A percentile compares a stretch with the other conserved stretches of the same genome.
Evolutionary conservation across 1,140 invertebrate genomes (phyloP).

Genomic region (Ceratosolen fusciceps): DNA sequence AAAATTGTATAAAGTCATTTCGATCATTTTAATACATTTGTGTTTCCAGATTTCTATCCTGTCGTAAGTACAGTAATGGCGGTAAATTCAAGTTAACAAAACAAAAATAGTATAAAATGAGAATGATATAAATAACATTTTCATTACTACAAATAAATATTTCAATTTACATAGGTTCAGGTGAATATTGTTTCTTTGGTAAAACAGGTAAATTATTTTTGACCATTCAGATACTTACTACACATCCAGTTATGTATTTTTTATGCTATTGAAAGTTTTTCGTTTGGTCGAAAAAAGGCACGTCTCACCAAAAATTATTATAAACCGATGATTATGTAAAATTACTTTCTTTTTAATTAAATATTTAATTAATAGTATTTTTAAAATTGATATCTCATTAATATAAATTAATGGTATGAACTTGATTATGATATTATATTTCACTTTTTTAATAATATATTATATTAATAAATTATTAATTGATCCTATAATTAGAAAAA

Average conservation of each 20-base stretch:
- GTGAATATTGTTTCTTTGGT: background rate
- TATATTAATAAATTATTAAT: slow-evolving; percentile 9
- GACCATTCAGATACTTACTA: too few relatives aligned
- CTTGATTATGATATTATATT: background rate
- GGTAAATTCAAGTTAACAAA: slow-evolving; percentile 55
- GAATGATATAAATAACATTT: too few relatives aligned
- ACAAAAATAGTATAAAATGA: slow-evolving; percentile 69
- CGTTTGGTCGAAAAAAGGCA: too few relatives aligned
- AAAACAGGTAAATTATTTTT: too few relatives aligned
- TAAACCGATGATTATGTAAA: too few relatives aligned
- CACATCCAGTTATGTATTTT: too few relatives aligned
- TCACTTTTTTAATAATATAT: background rate
- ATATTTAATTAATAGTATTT: too few relatives aligned
- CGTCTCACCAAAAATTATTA: too few relatives aligned
- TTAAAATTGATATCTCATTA: too few relatives aligned
- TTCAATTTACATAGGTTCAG: background rate
- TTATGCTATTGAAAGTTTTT: too few relatives aligned
- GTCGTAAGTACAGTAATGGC: slow-evolving; percentile 67
- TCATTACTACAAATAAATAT: slow-evolving; percentile 50
- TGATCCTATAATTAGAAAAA: background rate
- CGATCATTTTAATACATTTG: slow-evolving; percentile 55
- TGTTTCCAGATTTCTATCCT: slow-evolving; percentile 69
- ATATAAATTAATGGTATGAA: too few relatives aligned
- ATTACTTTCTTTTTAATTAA: too few relatives aligned
- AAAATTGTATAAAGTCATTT: background rate